Base-by-base conservation (phyloP, 2,113 vertebrate species). In the Cebidichthys violaceus region DNA sequence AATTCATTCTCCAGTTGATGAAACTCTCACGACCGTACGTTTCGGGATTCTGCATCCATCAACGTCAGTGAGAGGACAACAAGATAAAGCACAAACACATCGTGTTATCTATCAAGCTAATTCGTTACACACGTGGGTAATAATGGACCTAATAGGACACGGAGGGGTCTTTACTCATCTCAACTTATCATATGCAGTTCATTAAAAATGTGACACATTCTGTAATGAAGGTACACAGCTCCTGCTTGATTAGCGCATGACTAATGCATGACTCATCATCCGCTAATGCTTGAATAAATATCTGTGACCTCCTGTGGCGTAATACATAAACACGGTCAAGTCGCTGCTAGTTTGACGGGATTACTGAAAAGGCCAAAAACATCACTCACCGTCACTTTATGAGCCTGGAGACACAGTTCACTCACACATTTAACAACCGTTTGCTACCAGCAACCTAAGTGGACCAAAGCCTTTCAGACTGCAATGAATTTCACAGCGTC, bases 181-280 rank as follows among this genome's bases (percentile, higher is more conserved):
- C 18, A 71, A 24, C 9, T 70, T 59, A 31, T 61, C 15, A 22
- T n/a, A 67, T 33, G n/a, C n/a, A 24, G 37, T 11, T 15, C 14
- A 70, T 60, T 27, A 60, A 37, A n/a, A 50, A 47, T 50, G 20
- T 52, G 2, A 24, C 27, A 9, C 59, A 17, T 39, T 57, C 29
- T 10, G 17, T 70, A 62, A 72, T 80, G 55, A 75, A 35, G 29
- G 31, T 13, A 11, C 13, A 62, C 24, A 15, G 59, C 24, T 59
- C 61, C 24, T 10, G 17, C 27, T 35, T 71, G 43, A 65, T 72
- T 71, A 61, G 17, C 15, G 29, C 71, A 68, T 55, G 62, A 85
- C 69, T 85, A 72, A 84, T 59, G 27, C n/a, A 67, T 45, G 59
- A 81, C 22, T 79, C 72, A 72, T 60, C 24, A 15, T 64, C 27